Percentiles rank a stretch among this genome's conserved stretches.
phyloP scores from a whole-genome alignment of 2,113 vertebrate species.

The Odocoileus virginianus region DNA sequence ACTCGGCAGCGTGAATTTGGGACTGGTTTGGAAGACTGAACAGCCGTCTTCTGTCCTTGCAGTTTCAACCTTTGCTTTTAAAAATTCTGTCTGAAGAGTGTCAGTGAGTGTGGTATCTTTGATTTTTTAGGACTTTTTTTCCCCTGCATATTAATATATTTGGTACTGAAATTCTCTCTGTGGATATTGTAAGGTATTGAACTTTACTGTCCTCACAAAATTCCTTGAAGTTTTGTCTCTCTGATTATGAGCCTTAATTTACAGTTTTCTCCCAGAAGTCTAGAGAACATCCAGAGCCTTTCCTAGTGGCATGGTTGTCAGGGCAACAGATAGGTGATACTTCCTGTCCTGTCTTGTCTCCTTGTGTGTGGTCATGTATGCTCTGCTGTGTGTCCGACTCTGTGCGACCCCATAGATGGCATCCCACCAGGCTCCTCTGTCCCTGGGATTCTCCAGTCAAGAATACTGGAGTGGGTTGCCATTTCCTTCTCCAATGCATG shows the following conservation, averaged over 20 bases:
- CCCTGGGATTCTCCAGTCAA: too few relatives aligned
- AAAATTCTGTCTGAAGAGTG: not conserved
- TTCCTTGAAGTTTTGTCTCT: not conserved
- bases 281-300: not conserved
- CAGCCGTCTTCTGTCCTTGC: not conserved
- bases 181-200: not conserved
- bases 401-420: too few relatives aligned
- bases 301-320: not conserved
- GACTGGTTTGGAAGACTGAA: not conserved
- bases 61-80: not conserved
- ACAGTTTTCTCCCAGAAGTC: not conserved
- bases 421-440: too few relatives aligned
- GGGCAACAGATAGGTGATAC: not conserved
- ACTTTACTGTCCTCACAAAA: not conserved
- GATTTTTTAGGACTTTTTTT: not conserved
- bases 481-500: too few relatives aligned
- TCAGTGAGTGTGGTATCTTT: not conserved
- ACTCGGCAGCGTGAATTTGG: not conserved
- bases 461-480: too few relatives aligned
- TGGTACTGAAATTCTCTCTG: not conserved
- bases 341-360: not conserved
- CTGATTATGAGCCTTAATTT: not conserved
- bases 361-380: not conserved
- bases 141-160: not conserved
- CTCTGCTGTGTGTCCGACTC: not conserved